phyloP scores from a whole-genome alignment of 2,888 invertebrate genomes.

The Plagodis dolabraria region DNA sequence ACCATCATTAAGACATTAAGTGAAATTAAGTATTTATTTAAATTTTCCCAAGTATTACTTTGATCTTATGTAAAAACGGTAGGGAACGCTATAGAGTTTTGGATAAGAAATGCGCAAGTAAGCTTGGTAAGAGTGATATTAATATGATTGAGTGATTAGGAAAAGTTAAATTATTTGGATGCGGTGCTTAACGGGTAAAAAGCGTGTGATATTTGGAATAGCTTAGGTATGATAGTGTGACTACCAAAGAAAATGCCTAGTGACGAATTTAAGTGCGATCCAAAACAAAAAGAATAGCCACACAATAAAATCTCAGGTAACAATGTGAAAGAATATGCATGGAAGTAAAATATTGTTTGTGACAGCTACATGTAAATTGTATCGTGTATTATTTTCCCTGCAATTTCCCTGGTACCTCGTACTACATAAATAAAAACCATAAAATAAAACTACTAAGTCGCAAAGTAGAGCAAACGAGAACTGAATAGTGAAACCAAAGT shows the following conservation, averaged over 20 bases:
- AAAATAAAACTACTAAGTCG: too few relatives aligned
- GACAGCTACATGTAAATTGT: too few relatives aligned
- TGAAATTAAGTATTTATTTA: not conserved
- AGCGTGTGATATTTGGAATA: conserved; percentile 63
- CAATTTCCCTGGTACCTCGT: not conserved
- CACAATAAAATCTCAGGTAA: not conserved
- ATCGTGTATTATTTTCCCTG: not conserved
- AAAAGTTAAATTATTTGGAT: conserved; percentile 29
- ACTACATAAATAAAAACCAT: not conserved
- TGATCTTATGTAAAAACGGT: conserved; percentile 12
- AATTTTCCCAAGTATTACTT: conserved; percentile 2
- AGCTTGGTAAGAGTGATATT: conserved; percentile 13
- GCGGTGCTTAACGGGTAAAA: conserved; percentile 62
- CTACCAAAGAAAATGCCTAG: conserved; percentile 49
- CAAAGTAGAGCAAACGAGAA: too few relatives aligned
- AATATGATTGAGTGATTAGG: conserved; percentile 15
- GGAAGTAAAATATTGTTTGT: too few relatives aligned
- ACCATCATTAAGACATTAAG: too few relatives aligned
- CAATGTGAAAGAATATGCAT: too few relatives aligned
- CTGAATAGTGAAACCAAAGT: not conserved
- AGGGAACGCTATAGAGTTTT: conserved; percentile 26
- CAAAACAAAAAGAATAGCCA: too few relatives aligned
- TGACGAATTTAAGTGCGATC: too few relatives aligned
- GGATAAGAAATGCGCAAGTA: conserved; percentile 36
- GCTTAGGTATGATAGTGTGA: conserved; percentile 43